Percentiles rank a stretch among this genome's conserved stretches.
Evolutionary conservation across 2,113 vertebrate species (phyloP).

Genomic region (Cyphomyrus discorhynchus): DNA sequence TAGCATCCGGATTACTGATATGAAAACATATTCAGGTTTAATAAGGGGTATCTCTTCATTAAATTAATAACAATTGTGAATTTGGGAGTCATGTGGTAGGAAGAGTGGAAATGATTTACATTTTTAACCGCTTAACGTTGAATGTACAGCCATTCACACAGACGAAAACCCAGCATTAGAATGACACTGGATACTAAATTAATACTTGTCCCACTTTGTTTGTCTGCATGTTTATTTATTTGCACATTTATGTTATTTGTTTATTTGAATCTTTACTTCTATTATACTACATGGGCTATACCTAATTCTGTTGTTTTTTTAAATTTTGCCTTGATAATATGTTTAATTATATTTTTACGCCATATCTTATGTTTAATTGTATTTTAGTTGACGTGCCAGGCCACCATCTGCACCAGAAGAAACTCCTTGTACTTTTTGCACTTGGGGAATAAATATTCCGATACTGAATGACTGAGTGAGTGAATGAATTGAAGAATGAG

Average conservation of each 20-base stretch:
- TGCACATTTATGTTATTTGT: neutral
- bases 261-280: neutral
- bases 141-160: neutral
- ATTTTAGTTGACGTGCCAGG: neutral
- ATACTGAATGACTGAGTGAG: neutral
- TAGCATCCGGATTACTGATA: neutral
- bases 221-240: neutral
- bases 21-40: neutral
- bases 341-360: neutral
- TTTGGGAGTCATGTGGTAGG: neutral
- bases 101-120: neutral
- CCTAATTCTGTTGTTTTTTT: neutral
- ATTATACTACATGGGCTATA: neutral
- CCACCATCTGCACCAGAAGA: neutral
- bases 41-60: neutral
- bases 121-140: neutral
- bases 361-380: neutral
- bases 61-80: neutral
- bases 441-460: neutral
- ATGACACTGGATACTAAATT: neutral
- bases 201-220: neutral
- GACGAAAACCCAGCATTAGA: neutral
- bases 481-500: neutral
- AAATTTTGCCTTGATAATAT: neutral
- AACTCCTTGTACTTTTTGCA: neutral